Evolutionary conservation across 2,888 invertebrate genomes (phyloP).

Genomic region (Perithous albicinctus): DNA sequence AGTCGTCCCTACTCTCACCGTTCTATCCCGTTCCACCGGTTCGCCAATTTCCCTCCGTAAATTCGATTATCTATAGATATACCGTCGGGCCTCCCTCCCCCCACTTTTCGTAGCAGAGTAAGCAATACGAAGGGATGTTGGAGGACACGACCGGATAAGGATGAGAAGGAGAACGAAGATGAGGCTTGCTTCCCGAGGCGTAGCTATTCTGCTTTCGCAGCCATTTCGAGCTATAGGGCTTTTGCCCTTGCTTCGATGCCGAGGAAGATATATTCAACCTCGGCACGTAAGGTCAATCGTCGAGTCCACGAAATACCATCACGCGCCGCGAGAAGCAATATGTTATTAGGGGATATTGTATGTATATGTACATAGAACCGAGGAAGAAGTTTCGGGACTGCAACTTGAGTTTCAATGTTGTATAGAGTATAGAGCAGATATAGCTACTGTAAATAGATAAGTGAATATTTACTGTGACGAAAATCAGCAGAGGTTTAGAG

Average conservation of each 20-base stretch:
- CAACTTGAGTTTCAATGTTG: conserved; percentile 6
- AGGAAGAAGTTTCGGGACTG: conserved; percentile 12
- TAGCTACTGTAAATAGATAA: neutral
- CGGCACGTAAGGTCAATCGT: conserved; percentile 64
- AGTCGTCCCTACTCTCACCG: conserved; percentile 53
- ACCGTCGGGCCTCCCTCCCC: too few relatives aligned
- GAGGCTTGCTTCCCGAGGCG: conserved; percentile 12
- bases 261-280: conserved; percentile 52
- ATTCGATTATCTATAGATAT: conserved; percentile 80
- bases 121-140: conserved; percentile 67
- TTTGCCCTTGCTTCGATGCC: conserved; percentile 17
- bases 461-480: conserved; percentile 25
- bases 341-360: conserved; percentile 47
- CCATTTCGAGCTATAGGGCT: too few relatives aligned
- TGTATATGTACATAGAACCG: neutral
- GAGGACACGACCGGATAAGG: conserved; percentile 29
- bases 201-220: conserved; percentile 12
- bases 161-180: conserved; percentile 1
- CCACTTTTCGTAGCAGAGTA: conserved; percentile 67
- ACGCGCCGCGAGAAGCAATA: conserved; percentile 36
- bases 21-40: conserved; percentile 40
- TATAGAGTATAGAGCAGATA: neutral
- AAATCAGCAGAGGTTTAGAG: conserved; percentile 43
- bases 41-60: conserved; percentile 81
- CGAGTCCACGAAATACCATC: conserved; percentile 29